Conservation (phyloP, 2,113 vertebrate species). For the Ptilonorhynchus violaceus region DNA sequence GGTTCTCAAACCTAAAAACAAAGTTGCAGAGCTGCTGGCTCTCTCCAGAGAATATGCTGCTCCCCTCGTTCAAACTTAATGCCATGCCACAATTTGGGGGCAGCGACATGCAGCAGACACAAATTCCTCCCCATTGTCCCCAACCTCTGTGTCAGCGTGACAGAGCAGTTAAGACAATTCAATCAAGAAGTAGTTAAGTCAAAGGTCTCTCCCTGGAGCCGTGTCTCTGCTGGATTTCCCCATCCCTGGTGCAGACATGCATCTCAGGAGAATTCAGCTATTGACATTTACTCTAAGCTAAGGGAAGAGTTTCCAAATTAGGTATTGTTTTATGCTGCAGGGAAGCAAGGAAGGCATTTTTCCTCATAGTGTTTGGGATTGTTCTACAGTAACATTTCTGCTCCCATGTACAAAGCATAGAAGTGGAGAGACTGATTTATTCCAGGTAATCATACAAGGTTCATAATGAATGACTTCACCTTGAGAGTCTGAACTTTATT, state of each 20-base stretch:
- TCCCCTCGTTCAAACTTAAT: not conserved
- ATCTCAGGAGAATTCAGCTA: not conserved
- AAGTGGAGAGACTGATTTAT: not conserved
- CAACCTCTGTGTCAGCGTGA: not conserved
- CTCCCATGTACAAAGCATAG: not conserved
- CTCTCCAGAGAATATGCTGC: not conserved
- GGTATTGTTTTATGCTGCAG: not conserved
- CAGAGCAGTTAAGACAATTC: constrained; percentile 8
- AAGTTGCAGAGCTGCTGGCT: not conserved
- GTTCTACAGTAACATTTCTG: not conserved
- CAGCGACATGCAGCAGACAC: not conserved
- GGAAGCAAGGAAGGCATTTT: not conserved
- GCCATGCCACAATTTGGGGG: not conserved
- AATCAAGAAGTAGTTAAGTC: constrained; percentile 24
- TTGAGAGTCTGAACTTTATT: not conserved
- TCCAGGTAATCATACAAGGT: not conserved
- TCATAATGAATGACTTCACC: not conserved
- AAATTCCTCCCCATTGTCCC: constrained; percentile 26
- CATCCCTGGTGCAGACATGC: not conserved
- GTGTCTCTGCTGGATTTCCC: constrained; percentile 28
- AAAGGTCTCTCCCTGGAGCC: constrained; percentile 43
- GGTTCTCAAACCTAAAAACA: not conserved
- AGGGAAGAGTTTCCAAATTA: not conserved
- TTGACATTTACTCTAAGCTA: not conserved
- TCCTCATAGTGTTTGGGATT: not conserved